Base-by-base conservation (phyloP, 2,797 vertebrate species). In the Stomatorhinus walkeri region DNA sequence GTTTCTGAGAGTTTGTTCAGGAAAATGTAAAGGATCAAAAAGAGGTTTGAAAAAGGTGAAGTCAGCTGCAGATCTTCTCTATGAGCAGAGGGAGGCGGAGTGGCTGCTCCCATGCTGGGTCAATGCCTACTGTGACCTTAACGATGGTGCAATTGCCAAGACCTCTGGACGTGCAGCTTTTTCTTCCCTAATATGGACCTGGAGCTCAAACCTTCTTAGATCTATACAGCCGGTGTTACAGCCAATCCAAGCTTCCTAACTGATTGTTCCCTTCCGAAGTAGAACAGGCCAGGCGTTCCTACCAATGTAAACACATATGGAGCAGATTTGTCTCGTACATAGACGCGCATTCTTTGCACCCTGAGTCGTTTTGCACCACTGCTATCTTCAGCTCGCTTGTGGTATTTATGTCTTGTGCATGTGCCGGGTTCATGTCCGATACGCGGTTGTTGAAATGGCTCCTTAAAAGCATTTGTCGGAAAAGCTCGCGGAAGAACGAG, bases 271-370 rank as follows among this genome's bases (percentile, higher is more conserved):
- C 24, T 90, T 90, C 87, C 91, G 89, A 94, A 89, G 91, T 10
- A 90, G 91, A 93, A 91, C 93, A 92, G 92, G 88, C 90, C 89
- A 59, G 89, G 90, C 91, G 89, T 91, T 90, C 89, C 81, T 79
- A 89, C 79, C 19, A 91, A 93, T 61, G 32, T 94, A 94, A 95
- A 94, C 93, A 94, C 94, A 95, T 89, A 91, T 94, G 94, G 93
- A 90, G 91, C 88, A 89, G 90, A 93, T 94, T 94, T 94, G 91
- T 88, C 88, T 92, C 87, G 81, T 87, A 93, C 93, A 92, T 94
- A 93, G 92, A 89, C 89, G 52, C 1, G 51, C 91, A 93, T 94
- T 94, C 91, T 94, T 92, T 16, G 51, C 88, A 36, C 9, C 46
- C 87, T 91, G 91, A 92, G 91, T 91, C 91, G 89, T 92, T 93